Evolutionary conservation across 2,113 vertebrate species (phyloP), one percentile per base, ranked within the genome.

Genomic region (Varanus salvator): DNA sequence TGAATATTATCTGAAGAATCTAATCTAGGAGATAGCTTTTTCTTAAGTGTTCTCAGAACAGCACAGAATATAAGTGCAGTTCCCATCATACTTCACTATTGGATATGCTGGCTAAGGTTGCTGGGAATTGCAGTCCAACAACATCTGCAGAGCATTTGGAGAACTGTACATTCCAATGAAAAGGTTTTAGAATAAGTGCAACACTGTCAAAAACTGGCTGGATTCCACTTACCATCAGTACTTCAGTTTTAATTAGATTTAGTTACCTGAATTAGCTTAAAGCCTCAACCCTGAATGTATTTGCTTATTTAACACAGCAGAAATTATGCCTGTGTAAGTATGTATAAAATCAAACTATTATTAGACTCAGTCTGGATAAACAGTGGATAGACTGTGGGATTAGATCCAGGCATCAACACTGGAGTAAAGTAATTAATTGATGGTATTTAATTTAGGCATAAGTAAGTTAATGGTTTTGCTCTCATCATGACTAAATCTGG

Each of bases 1-100:
- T 80, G 50, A 5, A 31, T 50, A 29, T 80, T 80, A 27, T 15
- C 9, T 80, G 78, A 23, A 48, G n/a, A 52, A 34, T 34, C 29
- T 8, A 74, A 21, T 7, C 48, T 29, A 88, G 90, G 74, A 52
- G 6, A 80, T 92, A 89, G 81, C 6, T 21, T 92, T 93, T 88
- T 29, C 86, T 89, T 17, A 11, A 91, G 31, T 23, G 91, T 77
- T 82, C 90, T 72, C 86, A 87, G 75, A 71, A 91, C 87, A 85
- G 11, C 29, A 34, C 34, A 54, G 66, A 92, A 95, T 57, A 80
- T 0, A 52, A 89, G 27, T 91, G 38, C 87, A 90, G 34, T 88
- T 91, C 54, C 91, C 4, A 80, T 31, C 71, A 54, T 54, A 54
- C 54, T 12, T 44, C 38, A 44, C 38, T 44, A 44, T 44, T 44